A percentile compares a stretch with the other conserved stretches of the same genome.
Conservation (phyloP, 2,113 vertebrate species). For the Ictalurus punctatus region DNA sequence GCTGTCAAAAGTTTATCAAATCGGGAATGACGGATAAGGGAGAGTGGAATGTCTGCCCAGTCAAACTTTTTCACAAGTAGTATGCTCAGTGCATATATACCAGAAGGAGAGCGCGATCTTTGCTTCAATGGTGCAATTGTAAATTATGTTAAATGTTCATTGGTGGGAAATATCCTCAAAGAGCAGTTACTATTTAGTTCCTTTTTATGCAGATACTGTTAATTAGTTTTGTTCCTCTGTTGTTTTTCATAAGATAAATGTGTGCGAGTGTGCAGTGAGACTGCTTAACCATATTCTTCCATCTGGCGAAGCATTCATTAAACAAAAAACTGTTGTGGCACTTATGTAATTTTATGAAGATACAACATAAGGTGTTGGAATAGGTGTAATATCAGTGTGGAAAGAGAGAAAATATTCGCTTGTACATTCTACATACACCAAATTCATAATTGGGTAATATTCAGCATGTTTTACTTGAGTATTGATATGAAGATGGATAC, state of each 20-base stretch:
- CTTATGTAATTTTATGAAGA: not conserved
- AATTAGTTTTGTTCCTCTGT: conserved; percentile 40
- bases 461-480: not conserved
- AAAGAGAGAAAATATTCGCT: not conserved
- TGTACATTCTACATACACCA: not conserved
- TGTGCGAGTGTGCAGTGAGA: not conserved
- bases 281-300: conserved; percentile 2
- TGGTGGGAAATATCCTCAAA: not conserved
- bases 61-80: not conserved
- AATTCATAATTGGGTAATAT: not conserved
- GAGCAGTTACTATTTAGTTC: not conserved
- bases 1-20: conserved; percentile 59
- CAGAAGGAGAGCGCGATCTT: not conserved
- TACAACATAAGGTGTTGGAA: not conserved
- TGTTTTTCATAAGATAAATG: not conserved
- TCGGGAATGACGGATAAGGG: conserved; percentile 42
- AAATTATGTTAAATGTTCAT: not conserved
- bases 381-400: not conserved
- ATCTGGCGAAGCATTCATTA: conserved; percentile 3
- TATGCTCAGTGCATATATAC: not conserved
- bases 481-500: not conserved
- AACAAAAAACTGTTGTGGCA: not conserved
- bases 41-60: conserved; percentile 40
- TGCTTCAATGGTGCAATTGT: not conserved
- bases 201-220: not conserved